phyloP scores from a whole-genome alignment of 2,113 vertebrate species.

The Catharus minimus region DNA sequence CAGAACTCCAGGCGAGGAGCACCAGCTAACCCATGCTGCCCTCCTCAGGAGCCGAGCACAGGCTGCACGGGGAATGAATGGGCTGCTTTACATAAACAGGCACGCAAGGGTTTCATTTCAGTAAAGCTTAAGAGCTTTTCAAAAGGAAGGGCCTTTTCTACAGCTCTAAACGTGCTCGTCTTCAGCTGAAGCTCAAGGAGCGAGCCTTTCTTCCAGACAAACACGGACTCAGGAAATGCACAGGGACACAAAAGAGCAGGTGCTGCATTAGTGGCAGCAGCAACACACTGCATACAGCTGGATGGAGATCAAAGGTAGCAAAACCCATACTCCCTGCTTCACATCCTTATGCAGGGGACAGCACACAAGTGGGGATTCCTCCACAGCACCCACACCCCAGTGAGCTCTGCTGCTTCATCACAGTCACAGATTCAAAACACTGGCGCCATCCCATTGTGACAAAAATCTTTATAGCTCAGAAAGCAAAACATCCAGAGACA shows the following conservation, averaged over 20 bases:
- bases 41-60: slow-evolving; percentile 21
- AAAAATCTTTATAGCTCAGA: not conserved
- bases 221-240: not conserved
- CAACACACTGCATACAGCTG: not conserved
- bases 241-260: not conserved
- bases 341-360: not conserved
- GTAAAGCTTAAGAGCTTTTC: not conserved
- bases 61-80: not conserved
- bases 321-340: not conserved
- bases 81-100: not conserved
- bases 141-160: not conserved
- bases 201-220: not conserved
- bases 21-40: slow-evolving; percentile 49
- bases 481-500: not conserved
- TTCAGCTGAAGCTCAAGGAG: not conserved
- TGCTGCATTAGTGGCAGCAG: not conserved
- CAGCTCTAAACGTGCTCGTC: fast-evolving
- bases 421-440: not conserved
- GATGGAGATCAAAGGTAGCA: not conserved
- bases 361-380: fast-evolving
- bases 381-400: not conserved
- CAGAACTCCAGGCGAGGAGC: not conserved
- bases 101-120: not conserved
- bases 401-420: not conserved
- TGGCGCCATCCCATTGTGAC: fast-evolving